Base-by-base conservation (phyloP, 2,113 vertebrate species). In the Trinectes maculatus region DNA sequence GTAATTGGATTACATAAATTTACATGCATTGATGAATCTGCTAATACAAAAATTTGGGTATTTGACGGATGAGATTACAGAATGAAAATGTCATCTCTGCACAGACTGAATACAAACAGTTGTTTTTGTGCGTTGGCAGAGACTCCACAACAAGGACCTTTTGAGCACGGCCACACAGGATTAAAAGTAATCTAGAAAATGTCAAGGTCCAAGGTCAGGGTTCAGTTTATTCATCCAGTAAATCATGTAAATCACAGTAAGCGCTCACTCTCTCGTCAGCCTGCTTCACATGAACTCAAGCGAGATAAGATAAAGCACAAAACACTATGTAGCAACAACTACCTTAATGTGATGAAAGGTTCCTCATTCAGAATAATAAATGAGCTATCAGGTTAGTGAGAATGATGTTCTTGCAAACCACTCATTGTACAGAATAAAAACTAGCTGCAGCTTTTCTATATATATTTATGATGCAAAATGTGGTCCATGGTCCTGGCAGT, bases 131-230 rank as follows among this genome's bases (percentile, higher is more conserved):
- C 10, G 10, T 34, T n/a, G 16, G 2, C 18, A 6, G 3, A 40
- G 3, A 3, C n/a, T n/a, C n/a, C n/a, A 12, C 12, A 37, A 37
- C 12, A 37, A n/a, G 18, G 5, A n/a, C 37, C 15, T 18, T 40
- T 54, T 40, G 46, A 67, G 5, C 39, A 18, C 12, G 0, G 8
- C 11, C 3, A 24, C 15, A 8, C 5, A 16, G 8, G 4, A 5
- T 69, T 12, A 43, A 29, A 31, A 12, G 16, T 9, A 21, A 36
- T 42, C 16, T 47, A 36, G 11, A 53, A 48, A 28, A 28, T 18
- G 29, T 18, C 31, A 42, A n/a, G 21, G 19, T 59, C n/a, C 44
- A 36, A 48, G 65, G 58, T 36, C 28, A 11, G 22, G 8, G n/a
- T 70, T 40, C 16, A 19, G 6, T 44, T 1, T 57, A 25, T 47